Percentiles rank a stretch among this genome's conserved stretches.
phyloP scores from a whole-genome alignment of 1,140 invertebrate species.

The Drosophila dunni region DNA sequence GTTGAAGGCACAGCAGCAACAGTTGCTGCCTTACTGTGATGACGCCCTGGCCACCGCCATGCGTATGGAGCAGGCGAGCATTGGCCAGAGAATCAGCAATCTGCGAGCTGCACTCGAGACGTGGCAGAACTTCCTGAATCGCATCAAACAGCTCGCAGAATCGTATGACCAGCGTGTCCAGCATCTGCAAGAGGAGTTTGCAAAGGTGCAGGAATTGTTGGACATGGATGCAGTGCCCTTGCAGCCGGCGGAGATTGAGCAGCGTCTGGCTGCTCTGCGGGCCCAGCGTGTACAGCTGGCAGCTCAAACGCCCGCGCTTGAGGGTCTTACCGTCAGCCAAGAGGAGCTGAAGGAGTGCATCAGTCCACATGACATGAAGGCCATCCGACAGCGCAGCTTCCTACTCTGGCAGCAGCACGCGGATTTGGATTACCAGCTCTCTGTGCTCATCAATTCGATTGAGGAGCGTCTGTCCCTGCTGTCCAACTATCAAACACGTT shows the following conservation, averaged over 20 bases:
- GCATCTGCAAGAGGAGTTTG: constrained; percentile 86
- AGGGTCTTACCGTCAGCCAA: constrained; percentile 89
- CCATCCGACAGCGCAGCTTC: constrained; percentile 91
- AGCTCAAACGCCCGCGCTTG: constrained; percentile 87
- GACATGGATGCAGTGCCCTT: constrained; percentile 84
- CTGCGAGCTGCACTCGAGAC: constrained; percentile 92
- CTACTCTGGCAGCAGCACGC: constrained; percentile 91
- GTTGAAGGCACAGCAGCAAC: constrained; percentile 88
- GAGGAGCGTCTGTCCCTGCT: constrained; percentile 91
- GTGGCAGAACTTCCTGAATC: constrained; percentile 90
- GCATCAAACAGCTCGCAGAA: constrained; percentile 87
- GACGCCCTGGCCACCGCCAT: constrained; percentile 90
- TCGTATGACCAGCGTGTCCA: constrained; percentile 87
- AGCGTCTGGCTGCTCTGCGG: constrained; percentile 87
- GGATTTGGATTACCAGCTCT: constrained; percentile 92
- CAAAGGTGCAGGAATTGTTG: constrained; percentile 87
- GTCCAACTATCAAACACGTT: constrained; percentile 89
- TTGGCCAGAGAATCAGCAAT: constrained; percentile 90
- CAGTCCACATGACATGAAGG: constrained; percentile 94
- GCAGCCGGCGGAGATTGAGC: constrained; percentile 85
- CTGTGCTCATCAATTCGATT: constrained; percentile 89
- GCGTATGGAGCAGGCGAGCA: constrained; percentile 91
- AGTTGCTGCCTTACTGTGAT: constrained; percentile 90
- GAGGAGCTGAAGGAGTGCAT: constrained; percentile 94
- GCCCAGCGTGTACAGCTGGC: constrained; percentile 87